Base-by-base conservation (phyloP, 2,113 vertebrate genomes). In the Onychostruthus taczanowskii region DNA sequence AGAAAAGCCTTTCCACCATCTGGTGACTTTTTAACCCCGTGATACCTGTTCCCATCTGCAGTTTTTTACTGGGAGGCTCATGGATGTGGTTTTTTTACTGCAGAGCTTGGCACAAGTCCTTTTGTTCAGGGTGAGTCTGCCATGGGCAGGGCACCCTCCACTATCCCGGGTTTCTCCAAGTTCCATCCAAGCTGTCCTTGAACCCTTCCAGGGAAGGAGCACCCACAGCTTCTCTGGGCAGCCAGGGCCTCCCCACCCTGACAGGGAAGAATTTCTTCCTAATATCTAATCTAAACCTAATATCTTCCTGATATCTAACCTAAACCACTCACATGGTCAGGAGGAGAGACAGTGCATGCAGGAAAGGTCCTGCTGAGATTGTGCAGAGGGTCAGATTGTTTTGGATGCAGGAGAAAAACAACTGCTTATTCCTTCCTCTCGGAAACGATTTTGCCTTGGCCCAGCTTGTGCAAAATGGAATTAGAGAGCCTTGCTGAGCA, bases 401-500 rank as follows among this genome's bases (percentile, higher is more conserved):
- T 87, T 82, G 53, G 85, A 95, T 87, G 56, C 91, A 75, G 88
- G 28, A 74, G 41, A 41, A 91, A 93, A 94, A 58, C 64, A 94
- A 52, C 43, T 9, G 8, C 47, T 94, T 41, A 37, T 72, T 86
- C 37, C 16, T 70, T 91, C 41, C 62, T 87, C 79, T 78, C 3
- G 0, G 30, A 92, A 94, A 55, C 1, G 2, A 84, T 90, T 88
- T 94, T 58, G 73, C 87, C 92, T 96, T 94, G 92, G 93, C 94
- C 77, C 92, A 95, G 94, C 94, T 76, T 82, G 61, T 76, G 94
- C 84, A 55, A 94, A 96, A 93, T 80, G 95, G 96, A 97, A 97
- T 97, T 96, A 96, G 96, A 96, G 96, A 96, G 95, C 81, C 73
- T 90, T 95, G 94, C 87, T 63, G 96, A 97, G 94, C 89, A 53